phyloP scores from a whole-genome alignment of 2,113 vertebrate species.

The Brachyhypopomus gauderio region DNA sequence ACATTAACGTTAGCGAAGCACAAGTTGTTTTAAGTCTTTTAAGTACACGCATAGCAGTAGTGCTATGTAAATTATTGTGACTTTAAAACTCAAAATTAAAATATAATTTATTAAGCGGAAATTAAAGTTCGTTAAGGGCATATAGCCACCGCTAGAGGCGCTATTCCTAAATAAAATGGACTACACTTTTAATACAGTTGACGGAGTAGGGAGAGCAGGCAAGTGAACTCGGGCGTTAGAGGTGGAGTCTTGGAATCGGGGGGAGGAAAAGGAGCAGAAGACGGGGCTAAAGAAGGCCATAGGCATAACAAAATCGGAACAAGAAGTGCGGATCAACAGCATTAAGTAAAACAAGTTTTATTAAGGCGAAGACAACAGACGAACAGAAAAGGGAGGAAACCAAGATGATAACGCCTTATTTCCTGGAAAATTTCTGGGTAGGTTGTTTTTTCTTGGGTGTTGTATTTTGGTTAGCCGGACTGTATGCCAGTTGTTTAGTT shows the following conservation, averaged over 20 bases:
- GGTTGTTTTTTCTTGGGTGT: conserved; percentile 53
- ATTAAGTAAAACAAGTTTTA: conserved; percentile 55
- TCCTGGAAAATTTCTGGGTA: conserved; percentile 94
- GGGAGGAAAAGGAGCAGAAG: conserved; percentile 51
- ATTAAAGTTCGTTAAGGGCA: background rate
- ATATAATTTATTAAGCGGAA: too few relatives aligned
- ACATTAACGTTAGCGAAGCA: too few relatives aligned
- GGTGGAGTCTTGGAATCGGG: conserved; percentile 72
- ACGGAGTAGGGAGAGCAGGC: conserved; percentile 38
- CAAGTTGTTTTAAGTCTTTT: too few relatives aligned
- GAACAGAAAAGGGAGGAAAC: conserved; percentile 58
- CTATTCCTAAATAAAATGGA: conserved; percentile 55
- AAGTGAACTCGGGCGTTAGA: conserved; percentile 56
- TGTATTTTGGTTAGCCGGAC: conserved; percentile 53
- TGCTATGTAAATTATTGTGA: too few relatives aligned
- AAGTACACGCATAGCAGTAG: too few relatives aligned
- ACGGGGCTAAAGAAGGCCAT: conserved; percentile 64
- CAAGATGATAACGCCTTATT: conserved; percentile 90
- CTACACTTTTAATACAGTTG: conserved; percentile 2
- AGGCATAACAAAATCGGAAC: conserved; percentile 68
- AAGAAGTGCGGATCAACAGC: conserved; percentile 69
- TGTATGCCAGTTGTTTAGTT: conserved; percentile 34
- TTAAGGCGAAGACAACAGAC: conserved; percentile 49
- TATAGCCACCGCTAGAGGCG: conserved; percentile 58
- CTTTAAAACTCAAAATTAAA: too few relatives aligned